phyloP scores from a whole-genome alignment of 2,888 invertebrate species.

The Seira sanloemensis region DNA sequence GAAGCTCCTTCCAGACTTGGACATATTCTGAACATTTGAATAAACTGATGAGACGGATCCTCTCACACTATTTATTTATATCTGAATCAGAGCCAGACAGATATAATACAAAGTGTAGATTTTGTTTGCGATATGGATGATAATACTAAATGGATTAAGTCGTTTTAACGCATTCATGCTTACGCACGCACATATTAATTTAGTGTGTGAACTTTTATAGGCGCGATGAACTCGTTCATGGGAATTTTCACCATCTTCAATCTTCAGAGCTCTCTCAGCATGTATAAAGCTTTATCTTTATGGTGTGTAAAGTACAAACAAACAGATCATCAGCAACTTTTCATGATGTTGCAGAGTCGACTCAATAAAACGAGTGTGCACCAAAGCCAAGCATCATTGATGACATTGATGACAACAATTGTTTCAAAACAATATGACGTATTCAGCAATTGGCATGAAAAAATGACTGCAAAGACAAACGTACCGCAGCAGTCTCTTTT shows the following conservation, averaged over 20 bases:
- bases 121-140: background rate
- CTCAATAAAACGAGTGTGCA: background rate
- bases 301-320: background rate
- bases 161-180: background rate
- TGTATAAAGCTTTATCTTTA: background rate
- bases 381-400: background rate
- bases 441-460: conserved; percentile 23
- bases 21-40: too few relatives aligned
- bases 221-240: conserved; percentile 35
- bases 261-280: too few relatives aligned
- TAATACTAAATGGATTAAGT: background rate
- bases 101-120: too few relatives aligned
- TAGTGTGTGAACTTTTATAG: background rate
- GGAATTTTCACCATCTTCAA: conserved; percentile 26
- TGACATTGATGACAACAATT: conserved; percentile 15
- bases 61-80: too few relatives aligned
- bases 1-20: too few relatives aligned
- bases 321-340: background rate
- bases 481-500: conserved; percentile 29
- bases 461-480: conserved; percentile 41
- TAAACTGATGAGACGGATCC: too few relatives aligned
- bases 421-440: conserved; percentile 41
- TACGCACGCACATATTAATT: background rate
- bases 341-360: background rate
- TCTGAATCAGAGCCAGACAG: too few relatives aligned